These are phyloP conservation scores for Protonibea diacanthus DNA, from an alignment of 2,797 vertebrate species.

Conservation along the genomic window DNA sequence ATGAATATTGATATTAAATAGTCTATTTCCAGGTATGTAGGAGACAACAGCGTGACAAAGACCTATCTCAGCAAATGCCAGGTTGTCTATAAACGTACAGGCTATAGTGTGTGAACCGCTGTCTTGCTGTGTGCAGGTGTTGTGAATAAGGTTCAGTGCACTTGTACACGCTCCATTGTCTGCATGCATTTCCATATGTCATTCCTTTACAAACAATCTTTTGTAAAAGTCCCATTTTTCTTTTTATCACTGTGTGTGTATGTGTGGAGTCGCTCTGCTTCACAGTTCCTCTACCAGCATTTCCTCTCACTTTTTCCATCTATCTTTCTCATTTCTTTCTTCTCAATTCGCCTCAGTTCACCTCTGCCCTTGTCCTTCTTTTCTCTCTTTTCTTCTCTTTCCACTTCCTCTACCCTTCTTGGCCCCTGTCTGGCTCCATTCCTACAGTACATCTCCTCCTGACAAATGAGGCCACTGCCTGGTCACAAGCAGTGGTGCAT, in stretches of 20 bases:
- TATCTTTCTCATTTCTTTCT: constrained; percentile 22
- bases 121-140: background rate
- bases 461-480: constrained; percentile 66
- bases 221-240: constrained; percentile 11
- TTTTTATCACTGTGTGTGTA: background rate
- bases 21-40: background rate
- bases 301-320: constrained; percentile 27
- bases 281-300: constrained; percentile 1
- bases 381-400: constrained; percentile 10
- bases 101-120: background rate
- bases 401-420: constrained; percentile 9
- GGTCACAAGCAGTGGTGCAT: constrained; percentile 39
- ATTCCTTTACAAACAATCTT: background rate
- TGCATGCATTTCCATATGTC: background rate
- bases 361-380: constrained; percentile 44
- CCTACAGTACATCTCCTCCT: constrained; percentile 33
- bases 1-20: background rate
- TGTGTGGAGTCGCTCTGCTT: background rate
- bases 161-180: background rate
- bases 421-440: constrained; percentile 2
- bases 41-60: background rate
- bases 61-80: background rate
- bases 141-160: background rate
- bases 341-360: constrained; percentile 27
- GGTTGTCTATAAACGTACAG: background rate